phyloP scores from a whole-genome alignment of 37 sponge, comb jelly and placozoan genomes.

The Bolinopsis microptera region DNA sequence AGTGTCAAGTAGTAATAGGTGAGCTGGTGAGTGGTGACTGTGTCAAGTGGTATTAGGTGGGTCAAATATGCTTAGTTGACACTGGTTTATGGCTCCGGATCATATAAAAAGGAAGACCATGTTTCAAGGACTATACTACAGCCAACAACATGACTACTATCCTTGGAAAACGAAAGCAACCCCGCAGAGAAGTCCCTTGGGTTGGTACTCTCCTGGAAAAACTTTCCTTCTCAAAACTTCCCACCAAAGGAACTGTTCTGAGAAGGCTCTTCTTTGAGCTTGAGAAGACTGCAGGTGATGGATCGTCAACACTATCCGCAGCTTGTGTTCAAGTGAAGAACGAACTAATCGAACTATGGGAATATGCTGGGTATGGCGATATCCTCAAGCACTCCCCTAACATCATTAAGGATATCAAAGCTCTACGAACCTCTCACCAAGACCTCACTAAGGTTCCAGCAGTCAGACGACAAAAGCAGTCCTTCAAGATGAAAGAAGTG shows the following conservation, averaged over 20 bases:
- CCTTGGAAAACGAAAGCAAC: background rate
- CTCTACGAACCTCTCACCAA: background rate
- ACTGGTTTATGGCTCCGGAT: no score
- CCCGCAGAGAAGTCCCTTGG: background rate
- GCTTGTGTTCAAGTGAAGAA: background rate
- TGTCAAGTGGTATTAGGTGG: no score
- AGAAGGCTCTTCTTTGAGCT: background rate
- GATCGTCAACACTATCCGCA: background rate
- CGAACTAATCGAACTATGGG: constrained; percentile 6
- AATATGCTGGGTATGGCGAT: constrained; percentile 2
- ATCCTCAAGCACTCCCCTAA: background rate
- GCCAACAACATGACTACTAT: no score
- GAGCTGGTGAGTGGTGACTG: no score
- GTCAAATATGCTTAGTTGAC: no score
- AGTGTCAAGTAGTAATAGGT: no score
- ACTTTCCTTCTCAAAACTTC: background rate
- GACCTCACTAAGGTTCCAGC: background rate
- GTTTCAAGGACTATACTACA: no score
- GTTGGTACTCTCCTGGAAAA: background rate
- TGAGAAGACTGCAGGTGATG: background rate
- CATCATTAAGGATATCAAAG: background rate
- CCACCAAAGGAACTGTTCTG: background rate
- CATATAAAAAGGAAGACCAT: no score
- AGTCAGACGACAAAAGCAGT: background rate
- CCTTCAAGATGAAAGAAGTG: constrained; percentile 2